Evolutionary conservation across 1,140 invertebrate genomes (phyloP).

Genomic region (Asbolus verrucosus): DNA sequence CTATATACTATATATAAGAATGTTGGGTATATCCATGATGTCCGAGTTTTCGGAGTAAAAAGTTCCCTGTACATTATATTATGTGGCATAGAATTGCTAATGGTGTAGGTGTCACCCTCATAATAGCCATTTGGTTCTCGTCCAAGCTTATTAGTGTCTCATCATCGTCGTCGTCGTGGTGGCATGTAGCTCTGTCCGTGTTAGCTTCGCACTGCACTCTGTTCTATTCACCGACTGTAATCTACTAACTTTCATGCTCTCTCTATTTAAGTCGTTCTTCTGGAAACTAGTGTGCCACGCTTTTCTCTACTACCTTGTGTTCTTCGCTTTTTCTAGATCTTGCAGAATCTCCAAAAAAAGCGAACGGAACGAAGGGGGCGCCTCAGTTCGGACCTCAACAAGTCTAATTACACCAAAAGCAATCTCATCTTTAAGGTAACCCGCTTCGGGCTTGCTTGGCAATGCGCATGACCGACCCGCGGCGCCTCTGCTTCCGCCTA

Average conservation of each 20-base stretch:
- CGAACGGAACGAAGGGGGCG: constrained; percentile 93
- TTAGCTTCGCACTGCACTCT: constrained; percentile 64
- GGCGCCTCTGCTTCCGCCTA: constrained; percentile 62
- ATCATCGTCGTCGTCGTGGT: constrained; percentile 43
- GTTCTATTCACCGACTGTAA: constrained; percentile 49
- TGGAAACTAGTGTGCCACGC: constrained; percentile 64
- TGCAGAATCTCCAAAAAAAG: constrained; percentile 97
- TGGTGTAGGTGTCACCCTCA: constrained; percentile 9
- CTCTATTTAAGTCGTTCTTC: constrained; percentile 62
- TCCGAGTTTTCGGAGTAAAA: too few relatives aligned
- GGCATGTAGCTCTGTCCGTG: constrained; percentile 58
- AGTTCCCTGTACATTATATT: constrained; percentile 21
- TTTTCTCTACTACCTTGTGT: constrained; percentile 77
- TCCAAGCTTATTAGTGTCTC: constrained; percentile 29
- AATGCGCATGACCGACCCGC: constrained; percentile 63
- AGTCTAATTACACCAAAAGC: constrained; percentile 94
- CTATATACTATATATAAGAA: too few relatives aligned
- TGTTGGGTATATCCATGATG: too few relatives aligned
- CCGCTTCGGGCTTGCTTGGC: constrained; percentile 66
- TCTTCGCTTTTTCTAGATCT: constrained; percentile 93
- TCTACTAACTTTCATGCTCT: constrained; percentile 52
- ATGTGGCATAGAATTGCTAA: background rate
- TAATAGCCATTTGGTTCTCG: constrained; percentile 20
- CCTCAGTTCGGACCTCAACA: constrained; percentile 86
- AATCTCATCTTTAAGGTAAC: constrained; percentile 97